A percentile compares a stretch with the other conserved stretches of the same genome.
Evolutionary conservation across 2,888 invertebrate genomes (phyloP).

Genomic region (Lymantria dispar): DNA sequence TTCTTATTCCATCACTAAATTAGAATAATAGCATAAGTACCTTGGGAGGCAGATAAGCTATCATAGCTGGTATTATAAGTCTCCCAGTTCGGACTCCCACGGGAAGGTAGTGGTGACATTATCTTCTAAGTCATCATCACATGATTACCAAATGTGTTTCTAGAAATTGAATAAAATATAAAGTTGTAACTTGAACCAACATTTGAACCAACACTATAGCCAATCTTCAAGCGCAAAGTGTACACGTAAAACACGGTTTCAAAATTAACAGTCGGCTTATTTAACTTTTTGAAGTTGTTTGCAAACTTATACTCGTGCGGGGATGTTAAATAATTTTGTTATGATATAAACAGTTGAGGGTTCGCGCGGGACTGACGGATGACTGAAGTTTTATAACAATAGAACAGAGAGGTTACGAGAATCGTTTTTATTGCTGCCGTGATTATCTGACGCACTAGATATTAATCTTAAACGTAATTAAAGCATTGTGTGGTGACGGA

Average conservation of each 20-base stretch:
- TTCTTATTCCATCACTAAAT: too few relatives aligned
- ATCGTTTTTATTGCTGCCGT: background rate
- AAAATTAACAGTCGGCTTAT: constrained; percentile 24
- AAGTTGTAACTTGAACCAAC: constrained; percentile 12
- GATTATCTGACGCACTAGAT: background rate
- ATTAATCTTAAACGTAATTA: too few relatives aligned
- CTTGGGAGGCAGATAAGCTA: too few relatives aligned
- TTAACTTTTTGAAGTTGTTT: constrained; percentile 40
- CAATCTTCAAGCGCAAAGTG: constrained; percentile 1
- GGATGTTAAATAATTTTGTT: constrained; percentile 37
- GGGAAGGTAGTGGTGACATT: too few relatives aligned
- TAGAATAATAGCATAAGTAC: too few relatives aligned
- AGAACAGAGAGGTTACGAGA: constrained; percentile 8
- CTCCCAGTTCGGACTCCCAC: too few relatives aligned
- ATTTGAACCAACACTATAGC: constrained; percentile 13
- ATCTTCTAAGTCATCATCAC: too few relatives aligned
- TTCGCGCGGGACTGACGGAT: constrained; percentile 17
- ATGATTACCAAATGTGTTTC: too few relatives aligned
- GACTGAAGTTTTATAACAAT: constrained; percentile 32
- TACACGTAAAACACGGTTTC: constrained; percentile 13
- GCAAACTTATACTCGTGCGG: constrained; percentile 24
- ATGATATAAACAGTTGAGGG: constrained; percentile 36
- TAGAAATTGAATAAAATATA: background rate
- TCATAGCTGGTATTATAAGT: too few relatives aligned
- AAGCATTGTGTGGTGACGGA: too few relatives aligned